Percentiles rank a stretch among this genome's conserved stretches.
phyloP scores from a whole-genome alignment of 1,140 invertebrate genomes.

The Aphaenogaster floridana region DNA sequence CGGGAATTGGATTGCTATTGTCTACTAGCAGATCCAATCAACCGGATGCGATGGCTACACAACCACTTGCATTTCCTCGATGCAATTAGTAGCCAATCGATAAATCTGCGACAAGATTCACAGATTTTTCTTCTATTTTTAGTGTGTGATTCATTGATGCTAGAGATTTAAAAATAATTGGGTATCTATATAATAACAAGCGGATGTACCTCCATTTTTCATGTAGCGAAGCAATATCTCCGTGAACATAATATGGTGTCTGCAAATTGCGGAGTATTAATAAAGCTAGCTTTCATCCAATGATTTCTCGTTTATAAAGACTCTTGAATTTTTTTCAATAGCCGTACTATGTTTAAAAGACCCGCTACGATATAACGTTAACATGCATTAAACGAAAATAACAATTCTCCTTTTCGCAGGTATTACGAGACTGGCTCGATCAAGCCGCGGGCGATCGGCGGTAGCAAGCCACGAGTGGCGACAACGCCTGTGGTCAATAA shows the following conservation, averaged over 20 bases:
- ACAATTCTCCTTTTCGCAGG: conserved; percentile 87
- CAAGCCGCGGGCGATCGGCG: conserved; percentile 97
- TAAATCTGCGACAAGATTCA: conserved; percentile 24
- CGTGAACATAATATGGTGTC: background rate
- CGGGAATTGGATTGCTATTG: background rate
- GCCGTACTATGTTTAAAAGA: background rate
- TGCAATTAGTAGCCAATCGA: conserved; percentile 26
- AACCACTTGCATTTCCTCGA: background rate
- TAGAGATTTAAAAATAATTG: conserved; percentile 35
- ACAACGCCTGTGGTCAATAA: conserved; percentile 97
- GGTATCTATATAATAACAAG: background rate
- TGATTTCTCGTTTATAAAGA: conserved; percentile 8
- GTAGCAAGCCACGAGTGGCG: conserved; percentile 98
- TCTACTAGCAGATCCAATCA: background rate
- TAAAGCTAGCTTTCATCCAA: conserved; percentile 30
- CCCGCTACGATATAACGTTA: background rate
- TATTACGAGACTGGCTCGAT: conserved; percentile 99
- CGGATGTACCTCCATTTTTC: conserved; percentile 16
- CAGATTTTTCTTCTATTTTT: background rate
- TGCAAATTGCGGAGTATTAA: conserved; percentile 17
- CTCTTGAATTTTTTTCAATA: conserved; percentile 17
- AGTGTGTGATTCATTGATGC: background rate
- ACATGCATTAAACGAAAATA: background rate
- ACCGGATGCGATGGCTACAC: background rate
- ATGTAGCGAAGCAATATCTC: background rate